These are phyloP conservation scores for Stegophylla sp. DNA, from an alignment of 2,888 invertebrate species.

Conservation along the genomic window DNA sequence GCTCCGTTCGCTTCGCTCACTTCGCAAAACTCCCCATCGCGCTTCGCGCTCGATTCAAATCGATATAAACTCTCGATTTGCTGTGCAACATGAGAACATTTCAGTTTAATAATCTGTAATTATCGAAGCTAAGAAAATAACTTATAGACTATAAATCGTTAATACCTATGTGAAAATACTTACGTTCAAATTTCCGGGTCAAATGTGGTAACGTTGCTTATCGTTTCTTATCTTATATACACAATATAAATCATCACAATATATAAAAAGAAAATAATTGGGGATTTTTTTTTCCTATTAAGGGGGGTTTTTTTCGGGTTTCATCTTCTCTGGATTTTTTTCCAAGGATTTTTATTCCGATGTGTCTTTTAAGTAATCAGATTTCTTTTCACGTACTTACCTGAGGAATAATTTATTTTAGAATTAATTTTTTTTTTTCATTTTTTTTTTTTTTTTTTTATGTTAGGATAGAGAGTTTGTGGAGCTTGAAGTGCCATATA, in stretches of 20 bases:
- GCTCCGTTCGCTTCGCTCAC: no score
- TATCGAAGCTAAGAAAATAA: no score
- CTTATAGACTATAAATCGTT: no score
- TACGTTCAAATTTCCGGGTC: no score
- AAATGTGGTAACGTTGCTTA: not conserved
- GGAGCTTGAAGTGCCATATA: constrained; percentile 92
- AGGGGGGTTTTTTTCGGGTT: no score
- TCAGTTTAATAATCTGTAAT: no score
- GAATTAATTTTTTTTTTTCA: constrained; percentile 16
- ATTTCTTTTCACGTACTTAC: not conserved
- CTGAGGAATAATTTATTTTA: not conserved
- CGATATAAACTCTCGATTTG: no score
- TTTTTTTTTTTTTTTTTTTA: constrained; percentile 6
- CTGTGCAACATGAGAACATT: no score
- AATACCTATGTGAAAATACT: no score
- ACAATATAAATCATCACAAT: not conserved
- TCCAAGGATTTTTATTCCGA: not conserved
- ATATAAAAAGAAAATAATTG: not conserved
- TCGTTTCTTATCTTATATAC: not conserved
- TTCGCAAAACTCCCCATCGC: no score
- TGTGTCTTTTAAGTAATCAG: not conserved
- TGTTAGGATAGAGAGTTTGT: constrained; percentile 93
- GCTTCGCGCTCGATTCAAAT: no score
- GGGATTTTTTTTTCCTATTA: not conserved
- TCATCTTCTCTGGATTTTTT: no score